Evolutionary conservation across 1,140 invertebrate species (phyloP).

Genomic region (Helicoverpa zea): DNA sequence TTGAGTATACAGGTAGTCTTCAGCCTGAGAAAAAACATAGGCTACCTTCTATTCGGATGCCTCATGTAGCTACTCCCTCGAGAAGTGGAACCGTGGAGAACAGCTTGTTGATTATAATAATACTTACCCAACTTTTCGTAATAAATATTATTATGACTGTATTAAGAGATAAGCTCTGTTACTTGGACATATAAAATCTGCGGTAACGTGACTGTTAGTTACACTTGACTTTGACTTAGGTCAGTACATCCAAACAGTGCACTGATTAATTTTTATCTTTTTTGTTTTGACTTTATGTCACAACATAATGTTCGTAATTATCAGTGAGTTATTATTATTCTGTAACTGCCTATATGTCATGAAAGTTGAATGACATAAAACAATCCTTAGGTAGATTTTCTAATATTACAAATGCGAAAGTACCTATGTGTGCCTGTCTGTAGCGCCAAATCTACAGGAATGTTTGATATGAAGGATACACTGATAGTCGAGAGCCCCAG

Average conservation of each 20-base stretch:
- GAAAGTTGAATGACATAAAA: too few species aligned
- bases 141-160: conserved; percentile 4
- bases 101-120: neutral
- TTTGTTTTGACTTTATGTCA: neutral
- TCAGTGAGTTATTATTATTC: neutral
- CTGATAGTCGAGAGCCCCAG: too few species aligned
- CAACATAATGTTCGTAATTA: too few species aligned
- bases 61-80: too few species aligned
- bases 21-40: too few species aligned
- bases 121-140: neutral
- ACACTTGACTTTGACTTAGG: conserved; percentile 27
- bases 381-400: neutral
- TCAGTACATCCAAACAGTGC: neutral
- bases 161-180: neutral
- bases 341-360: neutral
- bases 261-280: conserved; percentile 1
- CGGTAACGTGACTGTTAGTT: conserved; percentile 11
- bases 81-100: neutral
- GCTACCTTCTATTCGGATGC: too few species aligned
- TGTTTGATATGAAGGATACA: too few species aligned
- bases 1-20: too few species aligned
- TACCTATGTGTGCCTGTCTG: too few species aligned
- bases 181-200: neutral
- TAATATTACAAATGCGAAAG: too few species aligned
- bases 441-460: too few species aligned